A percentile compares a stretch with the other conserved stretches of the same genome.
These are phyloP conservation scores for Ammospiza caudacuta DNA, from an alignment of 2,113 vertebrate species.

Conservation along the genomic window DNA sequence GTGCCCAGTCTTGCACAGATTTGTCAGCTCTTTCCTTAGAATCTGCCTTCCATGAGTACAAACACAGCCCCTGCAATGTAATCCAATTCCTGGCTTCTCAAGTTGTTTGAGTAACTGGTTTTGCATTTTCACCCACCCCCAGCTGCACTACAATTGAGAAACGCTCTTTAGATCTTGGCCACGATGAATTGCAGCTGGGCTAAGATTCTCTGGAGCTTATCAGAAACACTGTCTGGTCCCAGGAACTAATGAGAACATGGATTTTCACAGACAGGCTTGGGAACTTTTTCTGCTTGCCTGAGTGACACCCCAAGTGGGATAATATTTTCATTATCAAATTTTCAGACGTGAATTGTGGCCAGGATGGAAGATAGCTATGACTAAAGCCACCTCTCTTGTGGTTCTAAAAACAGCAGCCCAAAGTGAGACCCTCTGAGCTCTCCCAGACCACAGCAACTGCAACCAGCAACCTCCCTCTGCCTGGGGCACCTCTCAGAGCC, in stretches of 20 bases:
- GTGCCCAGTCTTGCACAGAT: not conserved
- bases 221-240: not conserved
- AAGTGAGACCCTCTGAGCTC: not conserved
- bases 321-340: not conserved
- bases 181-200: no score
- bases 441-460: accelerated
- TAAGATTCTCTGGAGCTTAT: not conserved
- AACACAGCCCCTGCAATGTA: not conserved
- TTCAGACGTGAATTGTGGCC: not conserved
- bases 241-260: not conserved
- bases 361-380: not conserved
- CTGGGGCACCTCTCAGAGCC: not conserved
- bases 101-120: not conserved
- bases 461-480: not conserved
- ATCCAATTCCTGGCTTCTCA: not conserved
- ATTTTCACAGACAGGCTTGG: not conserved
- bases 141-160: accelerated
- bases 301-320: no score
- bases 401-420: not conserved
- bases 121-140: not conserved
- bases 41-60: not conserved
- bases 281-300: not conserved
- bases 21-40: not conserved
- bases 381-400: not conserved
- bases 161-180: not conserved